Evolutionary conservation across 1,140 invertebrate species (phyloP).

Genomic region (Diorhabda elongata): DNA sequence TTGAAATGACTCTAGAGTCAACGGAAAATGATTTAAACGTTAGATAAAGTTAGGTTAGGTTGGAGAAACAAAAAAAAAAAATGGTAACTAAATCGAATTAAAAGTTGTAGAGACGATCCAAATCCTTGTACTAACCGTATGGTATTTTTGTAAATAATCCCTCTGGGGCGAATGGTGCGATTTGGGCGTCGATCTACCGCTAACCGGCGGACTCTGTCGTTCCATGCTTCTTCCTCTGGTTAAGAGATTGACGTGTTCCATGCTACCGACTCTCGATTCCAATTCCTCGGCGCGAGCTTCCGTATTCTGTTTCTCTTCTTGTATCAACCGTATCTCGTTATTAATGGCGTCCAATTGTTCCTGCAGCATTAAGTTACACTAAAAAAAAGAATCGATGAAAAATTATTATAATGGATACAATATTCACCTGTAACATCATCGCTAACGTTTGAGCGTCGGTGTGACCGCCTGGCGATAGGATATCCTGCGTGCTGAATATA

Average conservation of each 20-base stretch:
- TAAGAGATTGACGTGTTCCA: constrained; percentile 88
- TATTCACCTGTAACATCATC: constrained; percentile 83
- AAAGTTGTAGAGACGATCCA: too few relatives aligned
- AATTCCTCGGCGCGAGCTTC: constrained; percentile 96
- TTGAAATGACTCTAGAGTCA: too few relatives aligned
- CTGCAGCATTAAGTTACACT: constrained; percentile 20
- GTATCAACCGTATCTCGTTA: constrained; percentile 94
- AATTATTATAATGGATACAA: background rate
- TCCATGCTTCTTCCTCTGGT: constrained; percentile 71
- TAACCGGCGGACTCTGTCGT: constrained; percentile 70
- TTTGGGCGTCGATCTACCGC: constrained; percentile 76
- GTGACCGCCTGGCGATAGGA: constrained; percentile 67
- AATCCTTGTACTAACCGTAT: constrained; percentile 60
- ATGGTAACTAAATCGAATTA: too few relatives aligned
- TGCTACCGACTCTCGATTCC: constrained; percentile 91
- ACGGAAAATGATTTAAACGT: too few relatives aligned
- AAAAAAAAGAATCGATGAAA: background rate
- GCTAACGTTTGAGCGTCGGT: constrained; percentile 95
- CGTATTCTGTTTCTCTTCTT: constrained; percentile 98
- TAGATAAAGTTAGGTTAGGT: too few relatives aligned
- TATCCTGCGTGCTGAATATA: constrained; percentile 67
- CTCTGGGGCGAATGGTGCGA: constrained; percentile 70
- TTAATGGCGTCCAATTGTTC: constrained; percentile 99
- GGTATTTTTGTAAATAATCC: constrained; percentile 79
- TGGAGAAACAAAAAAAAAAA: too few relatives aligned